phyloP scores from a whole-genome alignment of 2,113 vertebrate species.

The Platysternon megacephalum region DNA sequence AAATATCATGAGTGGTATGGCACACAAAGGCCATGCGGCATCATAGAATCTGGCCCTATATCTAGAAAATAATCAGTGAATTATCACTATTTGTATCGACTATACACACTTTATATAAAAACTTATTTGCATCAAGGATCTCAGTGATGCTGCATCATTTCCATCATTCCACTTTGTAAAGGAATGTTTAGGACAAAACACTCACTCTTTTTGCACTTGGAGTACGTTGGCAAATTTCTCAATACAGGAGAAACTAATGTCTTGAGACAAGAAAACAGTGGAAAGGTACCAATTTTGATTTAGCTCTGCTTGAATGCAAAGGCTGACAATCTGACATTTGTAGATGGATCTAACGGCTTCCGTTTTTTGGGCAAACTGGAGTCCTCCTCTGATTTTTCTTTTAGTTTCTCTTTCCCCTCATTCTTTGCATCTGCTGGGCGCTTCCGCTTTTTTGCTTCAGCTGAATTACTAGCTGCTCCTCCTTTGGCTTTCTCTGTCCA shows the following conservation, averaged over 20 bases:
- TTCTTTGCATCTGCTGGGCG: conserved; percentile 47
- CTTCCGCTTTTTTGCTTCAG: conserved; percentile 89
- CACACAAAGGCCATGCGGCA: not conserved
- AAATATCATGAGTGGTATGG: fast-evolving
- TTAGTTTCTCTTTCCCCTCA: conserved; percentile 26
- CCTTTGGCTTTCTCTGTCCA: conserved; percentile 91
- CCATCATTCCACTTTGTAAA: not conserved
- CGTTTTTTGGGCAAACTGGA: conserved; percentile 82
- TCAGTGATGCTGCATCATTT: not conserved
- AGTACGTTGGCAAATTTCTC: not conserved
- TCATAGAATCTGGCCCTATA: not conserved
- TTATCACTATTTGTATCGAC: not conserved
- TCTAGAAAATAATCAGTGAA: not conserved
- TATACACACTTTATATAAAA: not conserved
- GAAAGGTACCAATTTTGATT: not conserved
- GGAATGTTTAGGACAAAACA: not conserved
- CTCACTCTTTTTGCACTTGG: not conserved
- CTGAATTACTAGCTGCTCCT: conserved; percentile 48
- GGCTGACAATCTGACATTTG: conserved; percentile 83
- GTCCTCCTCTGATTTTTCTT: conserved; percentile 62
- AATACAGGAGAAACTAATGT: not conserved
- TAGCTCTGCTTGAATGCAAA: conserved; percentile 91
- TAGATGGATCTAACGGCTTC: conserved; percentile 77
- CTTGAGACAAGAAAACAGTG: not conserved
- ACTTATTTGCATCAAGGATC: not conserved